Evolutionary conservation across 1,140 invertebrate genomes (phyloP).

Genomic region (Saxidomus purpurata): DNA sequence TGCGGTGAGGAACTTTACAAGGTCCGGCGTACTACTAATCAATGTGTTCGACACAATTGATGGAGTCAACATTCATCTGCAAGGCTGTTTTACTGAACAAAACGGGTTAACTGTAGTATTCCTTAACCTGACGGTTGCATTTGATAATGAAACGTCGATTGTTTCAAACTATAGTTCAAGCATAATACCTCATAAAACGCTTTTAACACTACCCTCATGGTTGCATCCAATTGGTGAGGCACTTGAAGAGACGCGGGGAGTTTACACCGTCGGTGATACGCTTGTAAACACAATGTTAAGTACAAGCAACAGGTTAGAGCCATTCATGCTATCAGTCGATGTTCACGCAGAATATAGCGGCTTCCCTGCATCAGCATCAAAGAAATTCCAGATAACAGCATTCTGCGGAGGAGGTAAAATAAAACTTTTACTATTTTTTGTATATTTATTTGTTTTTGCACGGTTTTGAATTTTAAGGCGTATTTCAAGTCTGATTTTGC

Average conservation of each 20-base stretch:
- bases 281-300: not conserved
- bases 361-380: not conserved
- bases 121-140: not conserved
- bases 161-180: not conserved
- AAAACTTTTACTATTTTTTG: not conserved
- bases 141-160: not conserved
- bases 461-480: not conserved
- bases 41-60: not conserved
- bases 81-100: not conserved
- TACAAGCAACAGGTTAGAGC: not conserved
- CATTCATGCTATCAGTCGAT: not conserved
- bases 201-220: not conserved
- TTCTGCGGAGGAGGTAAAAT: not conserved
- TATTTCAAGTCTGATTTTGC: too few species aligned
- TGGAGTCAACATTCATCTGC: not conserved
- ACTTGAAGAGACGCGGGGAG: not conserved
- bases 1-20: not conserved
- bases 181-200: not conserved
- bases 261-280: not conserved
- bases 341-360: not conserved
- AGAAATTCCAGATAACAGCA: not conserved
- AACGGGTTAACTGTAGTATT: not conserved
- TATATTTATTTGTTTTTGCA: not conserved
- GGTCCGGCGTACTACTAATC: not conserved
- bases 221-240: not conserved